Evolutionary conservation across 2,888 invertebrate species (phyloP).

Genomic region (Drosophila neotestacea): DNA sequence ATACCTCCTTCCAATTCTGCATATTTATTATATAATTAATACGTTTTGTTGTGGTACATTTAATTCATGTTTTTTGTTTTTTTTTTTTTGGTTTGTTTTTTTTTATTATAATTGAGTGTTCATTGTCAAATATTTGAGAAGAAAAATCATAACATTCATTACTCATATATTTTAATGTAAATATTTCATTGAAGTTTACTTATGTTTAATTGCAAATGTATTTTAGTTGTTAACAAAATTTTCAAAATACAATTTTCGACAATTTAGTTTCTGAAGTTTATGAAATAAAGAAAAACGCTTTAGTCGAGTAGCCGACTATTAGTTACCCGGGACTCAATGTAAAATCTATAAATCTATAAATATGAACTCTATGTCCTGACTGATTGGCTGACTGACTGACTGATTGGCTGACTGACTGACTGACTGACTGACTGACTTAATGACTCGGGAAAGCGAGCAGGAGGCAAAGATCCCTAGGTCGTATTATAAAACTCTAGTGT

Average conservation of each 20-base stretch:
- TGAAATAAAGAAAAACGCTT: background rate
- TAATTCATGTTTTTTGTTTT: constrained; percentile 36
- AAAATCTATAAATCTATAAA: background rate
- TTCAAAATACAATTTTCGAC: background rate
- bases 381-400: too few species aligned
- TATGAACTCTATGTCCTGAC: too few species aligned
- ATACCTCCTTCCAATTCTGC: constrained; percentile 86
- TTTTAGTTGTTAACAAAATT: background rate
- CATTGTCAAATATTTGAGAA: constrained; percentile 66
- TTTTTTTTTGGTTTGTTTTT: too few species aligned
- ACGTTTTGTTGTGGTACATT: constrained; percentile 52
- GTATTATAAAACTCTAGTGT: background rate
- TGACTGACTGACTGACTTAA: too few species aligned
- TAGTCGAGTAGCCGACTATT: background rate
- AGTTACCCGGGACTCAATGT: background rate
- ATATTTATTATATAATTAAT: constrained; percentile 50
- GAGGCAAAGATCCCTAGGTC: too few species aligned
- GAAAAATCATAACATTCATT: constrained; percentile 73
- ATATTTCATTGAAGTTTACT: constrained; percentile 25
- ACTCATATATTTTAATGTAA: constrained; percentile 49
- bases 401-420: too few species aligned
- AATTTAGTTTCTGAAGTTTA: background rate
- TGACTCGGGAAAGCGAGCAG: too few species aligned
- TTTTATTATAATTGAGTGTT: constrained; percentile 50
- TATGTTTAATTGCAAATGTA: background rate